Evolutionary conservation across 64 coral and sea anemone genomes (phyloP).

Genomic region (Hydrozoanthus tunicans): DNA sequence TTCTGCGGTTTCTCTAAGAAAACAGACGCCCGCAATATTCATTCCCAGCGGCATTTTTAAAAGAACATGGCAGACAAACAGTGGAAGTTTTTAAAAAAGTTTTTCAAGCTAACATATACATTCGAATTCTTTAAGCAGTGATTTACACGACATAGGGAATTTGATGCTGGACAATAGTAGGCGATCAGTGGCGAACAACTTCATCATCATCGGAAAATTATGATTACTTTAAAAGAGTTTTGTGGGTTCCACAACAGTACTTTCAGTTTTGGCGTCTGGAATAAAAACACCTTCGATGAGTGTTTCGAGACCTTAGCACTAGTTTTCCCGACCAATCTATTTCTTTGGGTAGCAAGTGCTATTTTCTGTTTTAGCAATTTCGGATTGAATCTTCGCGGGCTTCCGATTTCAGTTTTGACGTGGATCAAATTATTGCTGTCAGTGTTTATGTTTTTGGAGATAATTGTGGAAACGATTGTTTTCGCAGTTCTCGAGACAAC

Average conservation of each 20-base stretch:
- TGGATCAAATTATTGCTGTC: conserved; percentile 61
- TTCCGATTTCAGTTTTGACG: conserved; percentile 49
- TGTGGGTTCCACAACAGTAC: conserved; percentile 64
- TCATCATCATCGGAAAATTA: neutral
- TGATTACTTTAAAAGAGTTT: conserved; percentile 72
- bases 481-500: neutral
- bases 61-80: neutral
- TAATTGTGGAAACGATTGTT: conserved; percentile 52
- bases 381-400: conserved; percentile 23
- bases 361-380: conserved; percentile 54
- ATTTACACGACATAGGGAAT: neutral
- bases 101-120: neutral
- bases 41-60: neutral
- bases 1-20: conserved; percentile 31
- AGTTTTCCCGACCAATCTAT: conserved; percentile 58
- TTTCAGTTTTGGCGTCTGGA: conserved; percentile 58
- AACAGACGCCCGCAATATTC: neutral
- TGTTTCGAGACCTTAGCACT: conserved; percentile 76
- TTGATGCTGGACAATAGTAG: neutral
- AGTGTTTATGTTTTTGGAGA: conserved; percentile 50
- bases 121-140: neutral
- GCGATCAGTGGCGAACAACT: neutral
- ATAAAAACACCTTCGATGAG: conserved; percentile 70
- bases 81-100: neutral
- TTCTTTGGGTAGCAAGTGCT: conserved; percentile 59